Conservation (phyloP, 2,113 vertebrate species). For the Mobula birostris region DNA sequence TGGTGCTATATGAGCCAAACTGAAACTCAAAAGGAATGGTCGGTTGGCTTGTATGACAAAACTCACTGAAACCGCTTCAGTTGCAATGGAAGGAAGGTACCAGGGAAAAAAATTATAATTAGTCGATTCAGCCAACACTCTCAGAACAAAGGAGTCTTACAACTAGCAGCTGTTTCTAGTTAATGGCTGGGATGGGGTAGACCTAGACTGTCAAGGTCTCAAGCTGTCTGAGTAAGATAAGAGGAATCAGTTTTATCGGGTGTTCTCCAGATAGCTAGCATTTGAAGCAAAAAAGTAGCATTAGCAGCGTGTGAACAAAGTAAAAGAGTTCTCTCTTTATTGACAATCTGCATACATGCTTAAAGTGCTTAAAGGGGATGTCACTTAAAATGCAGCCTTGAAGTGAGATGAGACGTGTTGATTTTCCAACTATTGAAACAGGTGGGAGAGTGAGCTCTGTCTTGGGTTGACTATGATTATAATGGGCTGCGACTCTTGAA, state of each 20-base stretch:
- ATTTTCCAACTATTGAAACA: not conserved
- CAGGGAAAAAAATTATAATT: not conserved
- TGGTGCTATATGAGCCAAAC: not conserved
- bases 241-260: not conserved
- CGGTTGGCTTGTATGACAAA: not conserved
- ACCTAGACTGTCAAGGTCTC: slow-evolving; percentile 11
- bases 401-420: not conserved
- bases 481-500: not conserved
- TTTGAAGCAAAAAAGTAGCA: not conserved
- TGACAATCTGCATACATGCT: not conserved
- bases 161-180: slow-evolving; percentile 19
- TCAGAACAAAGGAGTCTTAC: slow-evolving; percentile 14
- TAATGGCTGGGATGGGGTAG: not conserved
- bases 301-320: not conserved
- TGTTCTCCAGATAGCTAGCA: not conserved
- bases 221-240: slow-evolving; percentile 7
- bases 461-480: not conserved
- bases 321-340: not conserved
- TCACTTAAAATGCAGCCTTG: not conserved
- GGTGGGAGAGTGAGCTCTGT: not conserved
- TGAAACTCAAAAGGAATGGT: not conserved
- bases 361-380: not conserved
- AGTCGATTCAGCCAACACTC: not conserved
- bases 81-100: not conserved
- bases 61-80: not conserved